Base-by-base conservation (phyloP, 2,888 invertebrate species). In the Pyralis farinalis region DNA sequence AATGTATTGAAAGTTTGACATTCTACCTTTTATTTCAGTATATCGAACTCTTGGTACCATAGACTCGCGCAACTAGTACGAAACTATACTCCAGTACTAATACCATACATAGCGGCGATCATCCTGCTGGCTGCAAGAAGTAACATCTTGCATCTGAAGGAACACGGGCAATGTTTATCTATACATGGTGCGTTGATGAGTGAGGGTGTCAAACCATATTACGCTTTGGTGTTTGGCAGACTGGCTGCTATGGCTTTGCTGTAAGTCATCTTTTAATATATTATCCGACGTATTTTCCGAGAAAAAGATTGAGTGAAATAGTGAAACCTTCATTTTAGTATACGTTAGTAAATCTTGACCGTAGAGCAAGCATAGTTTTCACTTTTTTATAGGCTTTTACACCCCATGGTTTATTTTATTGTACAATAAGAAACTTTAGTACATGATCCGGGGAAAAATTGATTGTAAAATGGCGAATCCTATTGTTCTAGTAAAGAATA, bases 101-200 rank as follows among this genome's bases (percentile, higher is more conserved):
- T 94, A 0, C 91, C 94, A 0, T 94, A 94, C 67, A 69, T 94
- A 3, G 91, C 91, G 0, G 93, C 92, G 1, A 91, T 94, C 22
- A 55, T 94, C 0, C 66, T 95, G 3, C 71, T 95, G 51, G 90
- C 91, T 0, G 79, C 93, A 0, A 83, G 91, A 30, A 70, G 60
- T 25, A 80, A 60, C 27, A 48, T 85, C 1, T 37, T 68, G 1
- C 50, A 58, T 33, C 40, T 83, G 5, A 58, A 52, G 8, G 49
- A 70, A 1, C 43, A 55, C 1, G 79, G 78, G 0, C 47, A 47
- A 49, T 63, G 88, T 66, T 31, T 91, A 72, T 74, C 90, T 68
- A 35, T 90, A 39, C 93, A 92, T 53, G 71, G 81, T 0, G 92
- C 92, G 0, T 69, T 94, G 12, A 87, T 90, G 55, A 90, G 89